A percentile compares a stretch with the other conserved stretches of the same genome.
Conservation (phyloP, 2,113 vertebrate genomes). For the Rhinogobius similis region DNA sequence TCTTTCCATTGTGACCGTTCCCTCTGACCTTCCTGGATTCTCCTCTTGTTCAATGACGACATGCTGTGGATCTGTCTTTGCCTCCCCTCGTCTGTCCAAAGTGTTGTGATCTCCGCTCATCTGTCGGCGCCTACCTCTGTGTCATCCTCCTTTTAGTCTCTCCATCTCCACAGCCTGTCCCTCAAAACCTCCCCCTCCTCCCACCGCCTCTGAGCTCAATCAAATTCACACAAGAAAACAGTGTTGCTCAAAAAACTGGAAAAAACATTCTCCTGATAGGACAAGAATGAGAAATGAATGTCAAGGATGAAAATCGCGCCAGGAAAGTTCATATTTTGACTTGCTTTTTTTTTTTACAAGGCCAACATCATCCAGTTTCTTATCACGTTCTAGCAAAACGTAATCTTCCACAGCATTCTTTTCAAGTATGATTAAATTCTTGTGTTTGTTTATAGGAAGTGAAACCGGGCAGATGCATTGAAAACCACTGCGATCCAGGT, state of each 20-base stretch:
- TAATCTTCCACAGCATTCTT: conserved; percentile 25
- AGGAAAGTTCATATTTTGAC: conserved; percentile 3
- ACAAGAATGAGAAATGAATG: conserved; percentile 21
- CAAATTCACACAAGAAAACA: conserved; percentile 32
- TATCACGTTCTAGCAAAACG: conserved; percentile 6
- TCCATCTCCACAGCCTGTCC: conserved; percentile 14
- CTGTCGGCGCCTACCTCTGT: conserved; percentile 52
- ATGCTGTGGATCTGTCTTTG: conserved; percentile 16
- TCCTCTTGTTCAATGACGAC: conserved; percentile 17
- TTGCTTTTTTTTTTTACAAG: neutral
- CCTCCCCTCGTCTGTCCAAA: conserved; percentile 29
- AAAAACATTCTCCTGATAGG: conserved; percentile 32
- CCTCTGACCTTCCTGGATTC: conserved; percentile 19
- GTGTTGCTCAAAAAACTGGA: conserved; percentile 12
- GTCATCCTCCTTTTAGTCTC: conserved; percentile 47
- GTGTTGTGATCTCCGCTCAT: conserved; percentile 50
- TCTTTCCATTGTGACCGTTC: neutral
- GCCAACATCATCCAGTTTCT: neutral
- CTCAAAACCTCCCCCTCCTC: conserved; percentile 22
- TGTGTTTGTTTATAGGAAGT: conserved; percentile 18
- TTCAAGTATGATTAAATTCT: neutral
- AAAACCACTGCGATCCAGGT: conserved; percentile 6
- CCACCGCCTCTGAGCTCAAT: conserved; percentile 35
- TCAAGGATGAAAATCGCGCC: conserved; percentile 10
- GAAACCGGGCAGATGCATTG: conserved; percentile 30